Evolutionary conservation across 2,797 vertebrate species (phyloP).

Genomic region (Stomatorhinus walkeri): DNA sequence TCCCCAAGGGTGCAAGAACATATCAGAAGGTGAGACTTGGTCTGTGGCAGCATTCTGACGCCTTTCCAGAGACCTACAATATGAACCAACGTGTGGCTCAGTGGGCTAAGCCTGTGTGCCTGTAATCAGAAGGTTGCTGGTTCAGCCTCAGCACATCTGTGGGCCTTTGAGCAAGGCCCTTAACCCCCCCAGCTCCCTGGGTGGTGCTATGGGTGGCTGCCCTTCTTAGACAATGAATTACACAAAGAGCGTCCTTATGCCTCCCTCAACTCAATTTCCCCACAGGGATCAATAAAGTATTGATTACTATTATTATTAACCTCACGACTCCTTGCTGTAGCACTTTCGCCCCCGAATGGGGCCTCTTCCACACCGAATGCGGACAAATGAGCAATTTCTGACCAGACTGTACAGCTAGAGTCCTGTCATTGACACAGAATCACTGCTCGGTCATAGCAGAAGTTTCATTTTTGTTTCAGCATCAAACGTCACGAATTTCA

Average conservation of each 20-base stretch:
- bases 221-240: not conserved
- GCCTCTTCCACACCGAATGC: not conserved
- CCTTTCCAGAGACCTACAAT: not conserved
- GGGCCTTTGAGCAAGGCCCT: not conserved
- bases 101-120: not conserved
- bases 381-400: not conserved
- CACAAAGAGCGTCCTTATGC: too few relatives aligned
- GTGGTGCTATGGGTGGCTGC: too few relatives aligned
- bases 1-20: not conserved
- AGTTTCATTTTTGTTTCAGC: not conserved
- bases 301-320: too few relatives aligned
- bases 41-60: not conserved
- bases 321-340: not conserved
- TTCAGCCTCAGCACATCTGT: not conserved
- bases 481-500: not conserved
- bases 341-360: not conserved
- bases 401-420: not conserved
- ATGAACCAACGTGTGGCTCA: not conserved
- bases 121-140: too few relatives aligned
- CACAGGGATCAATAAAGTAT: too few relatives aligned
- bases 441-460: not conserved
- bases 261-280: too few relatives aligned
- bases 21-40: not conserved
- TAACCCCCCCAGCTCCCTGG: not conserved
- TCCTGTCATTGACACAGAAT: not conserved